Conservation (phyloP, 2,113 vertebrate genomes). For the Phasianus colchicus region DNA sequence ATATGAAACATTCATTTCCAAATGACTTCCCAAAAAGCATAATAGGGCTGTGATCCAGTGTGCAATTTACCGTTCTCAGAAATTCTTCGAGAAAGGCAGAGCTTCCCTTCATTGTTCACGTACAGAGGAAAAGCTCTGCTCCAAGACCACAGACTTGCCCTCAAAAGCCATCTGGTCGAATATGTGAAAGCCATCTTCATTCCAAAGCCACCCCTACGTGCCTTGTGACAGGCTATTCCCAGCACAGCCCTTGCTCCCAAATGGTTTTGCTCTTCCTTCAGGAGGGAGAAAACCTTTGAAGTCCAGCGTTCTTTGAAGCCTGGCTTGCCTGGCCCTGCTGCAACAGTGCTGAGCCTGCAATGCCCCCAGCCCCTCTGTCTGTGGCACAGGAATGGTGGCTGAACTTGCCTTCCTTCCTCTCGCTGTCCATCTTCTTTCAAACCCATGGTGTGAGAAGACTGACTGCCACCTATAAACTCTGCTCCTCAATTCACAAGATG, state of each 20-base stretch:
- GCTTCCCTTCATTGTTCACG: conserved; percentile 81
- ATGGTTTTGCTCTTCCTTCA: neutral
- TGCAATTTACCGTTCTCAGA: conserved; percentile 74
- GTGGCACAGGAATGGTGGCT: neutral
- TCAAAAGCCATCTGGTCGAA: neutral
- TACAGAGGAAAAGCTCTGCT: conserved; percentile 64
- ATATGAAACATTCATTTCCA: conserved; percentile 74
- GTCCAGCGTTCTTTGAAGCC: neutral
- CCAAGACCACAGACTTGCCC: neutral
- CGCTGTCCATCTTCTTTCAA: neutral
- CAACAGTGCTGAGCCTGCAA: neutral
- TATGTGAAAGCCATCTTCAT: conserved; percentile 58
- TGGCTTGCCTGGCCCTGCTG: fast-evolving
- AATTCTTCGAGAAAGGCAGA: conserved; percentile 74
- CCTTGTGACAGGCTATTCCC: neutral
- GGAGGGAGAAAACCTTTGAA: neutral
- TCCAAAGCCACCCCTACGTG: conserved; percentile 34
- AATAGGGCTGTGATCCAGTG: conserved; percentile 69
- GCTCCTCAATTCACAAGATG: neutral
- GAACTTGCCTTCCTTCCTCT: conserved; percentile 2
- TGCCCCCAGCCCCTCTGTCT: neutral
- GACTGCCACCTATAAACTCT: neutral
- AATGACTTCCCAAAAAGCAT: conserved; percentile 68
- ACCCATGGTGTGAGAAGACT: neutral
- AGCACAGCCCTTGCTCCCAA: neutral